phyloP scores from a whole-genome alignment of 2,888 invertebrate genomes.

The Lymantria dispar region DNA sequence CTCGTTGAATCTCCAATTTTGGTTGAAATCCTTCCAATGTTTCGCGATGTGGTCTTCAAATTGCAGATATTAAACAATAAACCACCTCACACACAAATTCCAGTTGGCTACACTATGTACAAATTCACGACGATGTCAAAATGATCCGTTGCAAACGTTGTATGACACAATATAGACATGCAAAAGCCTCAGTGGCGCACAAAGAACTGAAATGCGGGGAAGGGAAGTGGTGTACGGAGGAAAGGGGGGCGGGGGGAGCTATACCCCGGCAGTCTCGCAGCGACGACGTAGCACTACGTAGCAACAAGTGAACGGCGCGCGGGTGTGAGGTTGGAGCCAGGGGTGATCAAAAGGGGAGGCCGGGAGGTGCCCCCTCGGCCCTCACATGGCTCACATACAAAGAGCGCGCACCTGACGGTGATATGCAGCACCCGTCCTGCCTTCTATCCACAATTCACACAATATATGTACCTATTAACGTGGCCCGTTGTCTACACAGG shows the following conservation, averaged over 20 bases:
- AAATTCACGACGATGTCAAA: constrained; percentile 56
- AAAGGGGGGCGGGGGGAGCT: constrained; percentile 53
- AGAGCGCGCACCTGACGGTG: constrained; percentile 68
- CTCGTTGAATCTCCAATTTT: constrained; percentile 30
- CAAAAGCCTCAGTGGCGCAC: constrained; percentile 69
- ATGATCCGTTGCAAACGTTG: constrained; percentile 49
- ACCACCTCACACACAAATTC: constrained; percentile 59
- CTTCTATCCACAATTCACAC: constrained; percentile 36
- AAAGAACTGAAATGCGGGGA: constrained; percentile 79
- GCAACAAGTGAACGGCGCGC: constrained; percentile 79
- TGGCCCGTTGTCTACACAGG: constrained; percentile 44
- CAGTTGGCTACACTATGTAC: constrained; percentile 50
- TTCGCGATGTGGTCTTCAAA: constrained; percentile 57
- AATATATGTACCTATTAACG: constrained; percentile 25
- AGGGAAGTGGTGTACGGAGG: constrained; percentile 57
- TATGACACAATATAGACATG: constrained; percentile 60
- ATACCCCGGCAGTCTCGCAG: constrained; percentile 65
- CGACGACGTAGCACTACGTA: constrained; percentile 71
- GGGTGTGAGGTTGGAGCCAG: constrained; percentile 52
- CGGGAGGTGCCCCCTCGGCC: constrained; percentile 34
- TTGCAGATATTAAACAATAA: constrained; percentile 42
- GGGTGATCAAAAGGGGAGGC: constrained; percentile 46
- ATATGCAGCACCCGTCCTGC: constrained; percentile 47
- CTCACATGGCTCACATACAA: constrained; percentile 41
- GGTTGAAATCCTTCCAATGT: constrained; percentile 36